Percentiles rank a stretch among this genome's conserved stretches.
These are phyloP conservation scores for Megalopta genalis DNA, from an alignment of 1,140 invertebrate genomes.

Conservation along the genomic window DNA sequence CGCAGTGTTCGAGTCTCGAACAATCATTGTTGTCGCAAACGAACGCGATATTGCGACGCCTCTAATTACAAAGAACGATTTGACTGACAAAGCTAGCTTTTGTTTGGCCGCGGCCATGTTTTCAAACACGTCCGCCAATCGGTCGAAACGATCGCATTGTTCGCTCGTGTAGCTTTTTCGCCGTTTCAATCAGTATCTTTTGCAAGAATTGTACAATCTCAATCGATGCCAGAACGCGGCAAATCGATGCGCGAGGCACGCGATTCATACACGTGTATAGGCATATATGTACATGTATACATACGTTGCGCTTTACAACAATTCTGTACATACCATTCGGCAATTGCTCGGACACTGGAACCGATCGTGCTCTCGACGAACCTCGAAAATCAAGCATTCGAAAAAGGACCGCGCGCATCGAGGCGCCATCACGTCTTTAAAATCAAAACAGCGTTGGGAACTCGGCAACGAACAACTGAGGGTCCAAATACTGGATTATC, in stretches of 20 bases:
- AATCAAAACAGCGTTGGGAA: constrained; percentile 32
- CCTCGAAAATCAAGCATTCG: too few relatives aligned
- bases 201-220: neutral
- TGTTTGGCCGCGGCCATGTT: constrained; percentile 21
- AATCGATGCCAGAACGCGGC: constrained; percentile 12
- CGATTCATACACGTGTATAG: neutral
- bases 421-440: neutral
- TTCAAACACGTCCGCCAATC: constrained; percentile 27
- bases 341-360: too few relatives aligned
- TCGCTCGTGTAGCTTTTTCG: neutral
- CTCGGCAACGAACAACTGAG: constrained; percentile 3
- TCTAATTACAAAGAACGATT: constrained; percentile 45
- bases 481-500: too few relatives aligned
- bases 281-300: too few relatives aligned
- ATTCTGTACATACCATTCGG: neutral
- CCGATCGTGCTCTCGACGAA: too few relatives aligned
- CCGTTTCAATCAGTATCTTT: constrained; percentile 24
- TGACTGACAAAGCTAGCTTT: constrained; percentile 33
- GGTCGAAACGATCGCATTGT: constrained; percentile 27
- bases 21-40: constrained; percentile 37
- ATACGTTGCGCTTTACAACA: neutral
- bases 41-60: constrained; percentile 30
- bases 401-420: neutral
- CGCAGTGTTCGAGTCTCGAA: constrained; percentile 8
- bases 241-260: constrained; percentile 4